phyloP scores from a whole-genome alignment of 2,888 invertebrate species.

The Epistrophella euchroma region DNA sequence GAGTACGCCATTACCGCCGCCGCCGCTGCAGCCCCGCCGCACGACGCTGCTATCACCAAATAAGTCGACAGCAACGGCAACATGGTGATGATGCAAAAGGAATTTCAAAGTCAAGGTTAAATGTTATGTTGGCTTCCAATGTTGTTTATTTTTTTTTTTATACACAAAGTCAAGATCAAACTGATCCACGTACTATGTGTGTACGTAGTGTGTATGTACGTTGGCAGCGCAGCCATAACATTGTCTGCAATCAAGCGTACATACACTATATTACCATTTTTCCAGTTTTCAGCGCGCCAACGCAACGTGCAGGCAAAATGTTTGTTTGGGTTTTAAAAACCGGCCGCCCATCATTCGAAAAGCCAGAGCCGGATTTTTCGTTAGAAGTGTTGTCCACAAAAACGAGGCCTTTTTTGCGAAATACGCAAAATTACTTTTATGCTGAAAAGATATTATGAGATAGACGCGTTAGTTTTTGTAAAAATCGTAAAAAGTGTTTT shows the following conservation, averaged over 20 bases:
- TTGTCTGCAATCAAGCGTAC: slow-evolving; percentile 52
- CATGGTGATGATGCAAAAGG: slow-evolving; percentile 71
- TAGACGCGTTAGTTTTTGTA: too few relatives aligned
- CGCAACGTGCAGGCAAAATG: slow-evolving; percentile 53
- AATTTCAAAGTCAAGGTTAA: slow-evolving; percentile 76
- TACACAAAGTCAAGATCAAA: slow-evolving; percentile 74
- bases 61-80: slow-evolving; percentile 26
- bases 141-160: slow-evolving; percentile 47
- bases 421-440: neutral
- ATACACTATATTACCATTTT: slow-evolving; percentile 58
- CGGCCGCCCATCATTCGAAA: neutral
- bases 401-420: neutral
- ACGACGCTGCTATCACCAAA: neutral
- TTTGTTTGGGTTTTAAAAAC: slow-evolving; percentile 57
- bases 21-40: neutral
- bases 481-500: too few relatives aligned
- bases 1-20: neutral
- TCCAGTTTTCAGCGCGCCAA: slow-evolving; percentile 32
- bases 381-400: neutral
- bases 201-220: slow-evolving; percentile 53
- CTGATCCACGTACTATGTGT: slow-evolving; percentile 70
- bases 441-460: too few relatives aligned
- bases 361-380: neutral
- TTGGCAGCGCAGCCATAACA: slow-evolving; percentile 48
- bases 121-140: slow-evolving; percentile 70